These are phyloP conservation scores for Chinchilla lanigera DNA, from an alignment of 2,113 vertebrate genomes.

Conservation along the genomic window DNA sequence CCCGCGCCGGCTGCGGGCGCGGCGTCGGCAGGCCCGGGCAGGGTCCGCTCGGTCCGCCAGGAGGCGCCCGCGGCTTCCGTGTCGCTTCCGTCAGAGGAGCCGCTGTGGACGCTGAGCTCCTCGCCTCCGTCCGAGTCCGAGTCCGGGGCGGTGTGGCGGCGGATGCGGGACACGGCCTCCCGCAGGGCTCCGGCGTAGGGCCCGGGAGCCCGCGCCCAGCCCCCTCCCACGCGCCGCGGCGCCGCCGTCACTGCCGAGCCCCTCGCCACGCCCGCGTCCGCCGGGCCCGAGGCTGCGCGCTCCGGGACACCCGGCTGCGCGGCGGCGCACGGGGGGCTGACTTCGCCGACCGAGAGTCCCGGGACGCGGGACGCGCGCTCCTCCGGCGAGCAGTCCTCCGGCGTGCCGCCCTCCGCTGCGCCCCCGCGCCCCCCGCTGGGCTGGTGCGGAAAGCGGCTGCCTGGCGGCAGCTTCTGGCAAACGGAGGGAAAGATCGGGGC, in stretches of 20 bases:
- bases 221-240: not conserved
- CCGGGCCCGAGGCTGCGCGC: not conserved
- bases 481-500: not conserved
- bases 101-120: constrained; percentile 77
- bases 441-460: constrained; percentile 7
- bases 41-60: constrained; percentile 64
- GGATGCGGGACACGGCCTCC: constrained; percentile 93
- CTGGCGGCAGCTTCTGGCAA: constrained; percentile 6
- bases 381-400: constrained; percentile 76
- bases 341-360: constrained; percentile 80
- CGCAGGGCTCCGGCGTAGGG: constrained; percentile 88
- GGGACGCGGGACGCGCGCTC: constrained; percentile 84
- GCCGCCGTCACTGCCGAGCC: not conserved
- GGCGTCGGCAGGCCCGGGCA: not conserved
- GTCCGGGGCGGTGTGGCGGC: constrained; percentile 95
- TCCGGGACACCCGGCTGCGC: not conserved
- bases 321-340: not conserved
- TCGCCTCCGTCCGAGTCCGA: constrained; percentile 93
- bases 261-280: not conserved
- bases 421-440: not conserved
- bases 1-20: not conserved
- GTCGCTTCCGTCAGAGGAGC: constrained; percentile 87
- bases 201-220: constrained; percentile 62
- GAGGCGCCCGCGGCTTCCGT: constrained; percentile 84
- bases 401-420: constrained; percentile 39